phyloP scores from a whole-genome alignment of 2,797 vertebrate species.

The Helarctos malayanus region DNA sequence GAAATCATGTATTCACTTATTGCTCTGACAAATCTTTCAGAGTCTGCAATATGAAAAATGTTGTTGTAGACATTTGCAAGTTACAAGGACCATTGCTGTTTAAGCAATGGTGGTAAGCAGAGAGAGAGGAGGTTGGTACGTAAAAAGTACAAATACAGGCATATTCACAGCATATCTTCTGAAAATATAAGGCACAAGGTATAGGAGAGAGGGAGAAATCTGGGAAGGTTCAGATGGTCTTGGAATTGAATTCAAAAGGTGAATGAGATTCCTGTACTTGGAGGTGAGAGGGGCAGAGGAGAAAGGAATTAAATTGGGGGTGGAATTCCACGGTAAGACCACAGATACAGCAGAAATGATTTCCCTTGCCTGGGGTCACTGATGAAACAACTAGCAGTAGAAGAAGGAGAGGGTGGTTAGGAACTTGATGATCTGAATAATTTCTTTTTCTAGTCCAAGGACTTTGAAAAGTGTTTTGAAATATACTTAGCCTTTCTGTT shows the following conservation, averaged over 20 bases:
- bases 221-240: neutral
- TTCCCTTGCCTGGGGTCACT: neutral
- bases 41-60: neutral
- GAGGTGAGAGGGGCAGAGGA: neutral
- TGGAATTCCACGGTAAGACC: neutral
- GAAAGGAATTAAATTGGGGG: neutral
- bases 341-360: neutral
- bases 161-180: neutral
- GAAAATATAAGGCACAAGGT: neutral
- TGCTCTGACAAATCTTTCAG: neutral
- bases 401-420: constrained; percentile 2
- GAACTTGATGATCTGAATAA: constrained; percentile 63
- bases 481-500: constrained; percentile 45
- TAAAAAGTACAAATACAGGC: neutral
- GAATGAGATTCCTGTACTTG: neutral
- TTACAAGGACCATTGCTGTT: neutral
- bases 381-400: neutral
- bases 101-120: neutral
- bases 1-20: constrained; percentile 5
- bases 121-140: neutral
- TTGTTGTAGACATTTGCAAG: neutral
- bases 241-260: neutral
- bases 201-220: neutral
- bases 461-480: constrained; percentile 57
- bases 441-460: constrained; percentile 42